Conservation (phyloP, 2,113 vertebrate species). For the Verasper variegatus region DNA sequence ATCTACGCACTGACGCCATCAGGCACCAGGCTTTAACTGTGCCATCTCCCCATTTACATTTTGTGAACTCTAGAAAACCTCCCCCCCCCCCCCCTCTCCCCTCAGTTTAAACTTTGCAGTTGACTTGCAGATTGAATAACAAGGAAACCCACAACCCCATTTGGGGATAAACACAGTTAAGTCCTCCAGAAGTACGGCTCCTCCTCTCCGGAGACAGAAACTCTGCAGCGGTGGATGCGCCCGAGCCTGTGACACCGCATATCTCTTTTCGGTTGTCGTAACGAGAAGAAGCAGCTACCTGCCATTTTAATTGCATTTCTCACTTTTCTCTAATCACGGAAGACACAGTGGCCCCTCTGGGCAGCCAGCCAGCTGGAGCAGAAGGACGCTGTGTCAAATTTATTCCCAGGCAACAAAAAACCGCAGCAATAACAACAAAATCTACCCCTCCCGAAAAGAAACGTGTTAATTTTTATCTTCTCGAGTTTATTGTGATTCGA, state of each 20-base stretch:
- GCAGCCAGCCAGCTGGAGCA: constrained; percentile 71
- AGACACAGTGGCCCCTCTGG: constrained; percentile 72
- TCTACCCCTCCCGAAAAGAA: constrained; percentile 10
- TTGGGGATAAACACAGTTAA: constrained; percentile 46
- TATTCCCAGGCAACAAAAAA: constrained; percentile 67
- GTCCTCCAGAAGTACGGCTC: constrained; percentile 44
- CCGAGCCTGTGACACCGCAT: constrained; percentile 59
- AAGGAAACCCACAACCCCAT: constrained; percentile 25
- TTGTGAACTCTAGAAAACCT: constrained; percentile 33
- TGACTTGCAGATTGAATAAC: constrained; percentile 58
- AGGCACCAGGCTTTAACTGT: background rate
- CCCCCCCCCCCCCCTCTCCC: background rate
- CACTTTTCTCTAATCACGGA: constrained; percentile 77
- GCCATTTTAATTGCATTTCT: constrained; percentile 81
- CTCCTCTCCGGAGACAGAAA: constrained; percentile 38
- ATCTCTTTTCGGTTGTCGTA: constrained; percentile 68
- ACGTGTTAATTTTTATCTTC: constrained; percentile 35
- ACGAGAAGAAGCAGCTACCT: constrained; percentile 81
- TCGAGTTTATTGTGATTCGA: constrained; percentile 27
- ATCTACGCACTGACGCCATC: background rate
- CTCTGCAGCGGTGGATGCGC: constrained; percentile 13
- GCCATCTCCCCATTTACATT: background rate
- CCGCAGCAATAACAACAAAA: constrained; percentile 23
- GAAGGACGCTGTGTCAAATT: constrained; percentile 74
- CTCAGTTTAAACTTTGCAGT: constrained; percentile 27